Evolutionary conservation across 2,888 invertebrate species (phyloP), one percentile per base, ranked within the genome.

Genomic region (Hydriomena furcata): DNA sequence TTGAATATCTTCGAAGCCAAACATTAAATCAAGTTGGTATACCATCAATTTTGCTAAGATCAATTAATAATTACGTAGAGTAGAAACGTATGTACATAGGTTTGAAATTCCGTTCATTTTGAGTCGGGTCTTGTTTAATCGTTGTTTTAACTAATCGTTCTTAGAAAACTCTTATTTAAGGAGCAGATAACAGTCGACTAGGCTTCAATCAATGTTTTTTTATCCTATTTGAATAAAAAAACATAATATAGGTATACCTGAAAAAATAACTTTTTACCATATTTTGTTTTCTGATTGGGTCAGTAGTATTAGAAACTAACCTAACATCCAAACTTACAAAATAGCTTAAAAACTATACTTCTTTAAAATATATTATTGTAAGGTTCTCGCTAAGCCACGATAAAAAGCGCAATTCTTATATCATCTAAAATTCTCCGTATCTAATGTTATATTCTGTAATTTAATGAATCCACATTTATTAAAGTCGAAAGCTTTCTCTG

Each of bases 391-490:
- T 17, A 20, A 28, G 10, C 7, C 10, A 2, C 28, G 28, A 23
- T 23, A n/a, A 30, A 1, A 13, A 7, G 13, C 7, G 10, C n/a
- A 28, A 7, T 23, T 31, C 11, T 43, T 17, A 21, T 27, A 5
- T 35, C n/a, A 13, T 11, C 7, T 20, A 25, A 41, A 41, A 35
- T 44, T 27, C 10, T 30, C 13, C 6, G 28, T 21, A 12, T 35
- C 12, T 23, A 44, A 28, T n/a, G 17, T 3, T 44, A 28, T 66
- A 55, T 61, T 60, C 59, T 60, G 60, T 68, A 69, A 73, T 76
- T 72, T 73, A 74, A 70, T 71, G 11, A 42, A 31, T 73, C 70
- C 72, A 76, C 74, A 76, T 79, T 78, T 73, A 79, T 74, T 69
- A 74, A 71, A 63, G 68, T 65, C 59, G 65, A 61, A 55, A 55